Percentiles rank a stretch among this genome's conserved stretches.
These are phyloP conservation scores for Entomobrya multifasciata DNA, from an alignment of 2,888 invertebrate genomes.

Conservation along the genomic window DNA sequence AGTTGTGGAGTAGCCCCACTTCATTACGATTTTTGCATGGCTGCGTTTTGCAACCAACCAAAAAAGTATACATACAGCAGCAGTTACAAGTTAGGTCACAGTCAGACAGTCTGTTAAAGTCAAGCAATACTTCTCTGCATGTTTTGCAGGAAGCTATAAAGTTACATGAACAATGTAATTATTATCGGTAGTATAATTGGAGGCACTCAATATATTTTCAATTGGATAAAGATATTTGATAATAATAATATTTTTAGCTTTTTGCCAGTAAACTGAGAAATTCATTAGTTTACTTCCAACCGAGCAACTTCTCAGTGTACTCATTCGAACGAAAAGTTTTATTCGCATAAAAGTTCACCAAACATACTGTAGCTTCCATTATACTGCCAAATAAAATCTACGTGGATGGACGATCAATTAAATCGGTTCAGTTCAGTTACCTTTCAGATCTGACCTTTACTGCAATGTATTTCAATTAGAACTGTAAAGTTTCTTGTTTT, in stretches of 20 bases:
- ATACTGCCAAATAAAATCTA: slow-evolving; percentile 14
- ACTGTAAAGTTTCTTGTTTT: too few species aligned
- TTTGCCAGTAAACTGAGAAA: not conserved
- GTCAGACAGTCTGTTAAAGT: not conserved
- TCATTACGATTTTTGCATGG: slow-evolving; percentile 28
- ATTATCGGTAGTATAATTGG: slow-evolving; percentile 31
- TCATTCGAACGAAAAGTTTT: not conserved
- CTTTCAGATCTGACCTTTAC: not conserved
- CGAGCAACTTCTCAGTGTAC: not conserved
- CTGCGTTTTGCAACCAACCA: slow-evolving; percentile 20
- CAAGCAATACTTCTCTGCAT: not conserved
- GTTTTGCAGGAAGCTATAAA: too few species aligned
- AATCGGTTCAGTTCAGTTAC: not conserved
- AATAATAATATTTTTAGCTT: slow-evolving; percentile 10
- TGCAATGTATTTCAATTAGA: not conserved
- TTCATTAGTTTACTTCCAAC: slow-evolving; percentile 6
- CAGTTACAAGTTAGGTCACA: too few species aligned
- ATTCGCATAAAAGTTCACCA: not conserved
- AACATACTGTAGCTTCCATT: not conserved
- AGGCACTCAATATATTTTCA: not conserved
- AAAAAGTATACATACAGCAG: too few species aligned
- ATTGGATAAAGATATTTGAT: not conserved
- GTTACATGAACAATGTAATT: too few species aligned
- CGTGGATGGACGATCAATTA: slow-evolving; percentile 4
- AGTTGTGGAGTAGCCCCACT: slow-evolving; percentile 28